A percentile compares a stretch with the other conserved stretches of the same genome.
phyloP scores from a whole-genome alignment of 2,113 vertebrate genomes.

The Ceyx melanurus region DNA sequence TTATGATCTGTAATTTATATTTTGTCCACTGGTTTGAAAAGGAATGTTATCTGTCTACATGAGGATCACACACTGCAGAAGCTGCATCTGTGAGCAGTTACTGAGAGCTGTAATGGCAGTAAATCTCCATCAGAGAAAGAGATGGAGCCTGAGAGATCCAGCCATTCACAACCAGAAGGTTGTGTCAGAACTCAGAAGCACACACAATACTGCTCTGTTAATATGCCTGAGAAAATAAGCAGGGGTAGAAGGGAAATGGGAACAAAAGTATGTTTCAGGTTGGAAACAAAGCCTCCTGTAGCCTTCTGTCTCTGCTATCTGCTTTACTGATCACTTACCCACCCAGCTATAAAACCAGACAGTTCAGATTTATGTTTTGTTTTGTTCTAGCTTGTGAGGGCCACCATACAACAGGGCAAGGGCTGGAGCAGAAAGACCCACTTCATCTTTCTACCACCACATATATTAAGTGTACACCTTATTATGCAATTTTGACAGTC shows the following conservation, averaged over 20 bases:
- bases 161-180: not conserved
- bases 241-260: not conserved
- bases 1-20: slow-evolving; percentile 43
- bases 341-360: slow-evolving; percentile 9
- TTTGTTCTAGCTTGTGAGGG: slow-evolving; percentile 5
- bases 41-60: slow-evolving; percentile 19
- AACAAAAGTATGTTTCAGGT: not conserved
- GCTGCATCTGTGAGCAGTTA: slow-evolving; percentile 51
- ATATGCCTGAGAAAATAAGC: slow-evolving; percentile 19
- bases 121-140: slow-evolving; percentile 49
- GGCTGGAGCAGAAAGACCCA: not conserved
- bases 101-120: slow-evolving; percentile 19
- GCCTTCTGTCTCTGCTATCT: not conserved
- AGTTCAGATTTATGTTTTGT: not conserved
- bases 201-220: not conserved
- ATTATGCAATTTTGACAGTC: not conserved
- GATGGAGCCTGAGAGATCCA: not conserved
- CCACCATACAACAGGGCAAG: not conserved
- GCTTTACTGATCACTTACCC: slow-evolving; percentile 10
- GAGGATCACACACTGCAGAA: slow-evolving; percentile 28
- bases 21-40: slow-evolving; percentile 8
- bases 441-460: slow-evolving; percentile 14
- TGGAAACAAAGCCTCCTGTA: not conserved
- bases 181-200: not conserved
- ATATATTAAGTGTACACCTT: slow-evolving; percentile 1